Conservation (phyloP, 2,113 vertebrate species). For the Malurus cyaneus region DNA sequence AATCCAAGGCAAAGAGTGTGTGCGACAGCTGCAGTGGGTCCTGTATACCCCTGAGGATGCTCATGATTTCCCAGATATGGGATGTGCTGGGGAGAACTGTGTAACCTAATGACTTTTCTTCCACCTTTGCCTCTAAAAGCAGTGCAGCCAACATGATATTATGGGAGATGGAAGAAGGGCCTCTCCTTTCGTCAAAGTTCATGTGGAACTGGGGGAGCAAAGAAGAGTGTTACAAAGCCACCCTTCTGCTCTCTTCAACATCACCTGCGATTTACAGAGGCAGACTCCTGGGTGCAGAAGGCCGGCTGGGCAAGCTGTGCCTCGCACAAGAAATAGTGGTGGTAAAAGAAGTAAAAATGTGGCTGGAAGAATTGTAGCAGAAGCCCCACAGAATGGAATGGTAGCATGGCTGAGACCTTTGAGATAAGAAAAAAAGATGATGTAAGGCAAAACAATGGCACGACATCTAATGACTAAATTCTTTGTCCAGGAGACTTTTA, state of each 20-base stretch:
- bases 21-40: neutral
- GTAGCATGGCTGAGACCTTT: neutral
- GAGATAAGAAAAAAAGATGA: neutral
- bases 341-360: neutral
- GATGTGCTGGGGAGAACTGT: neutral
- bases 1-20: neutral
- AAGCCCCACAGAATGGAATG: neutral
- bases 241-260: neutral
- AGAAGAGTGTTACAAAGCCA: neutral
- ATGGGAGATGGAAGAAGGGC: neutral
- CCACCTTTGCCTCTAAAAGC: neutral
- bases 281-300: neutral
- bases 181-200: neutral
- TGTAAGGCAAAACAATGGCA: neutral
- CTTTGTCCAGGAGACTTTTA: neutral
- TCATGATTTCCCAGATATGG: neutral
- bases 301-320: neutral
- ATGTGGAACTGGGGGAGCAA: fast-evolving
- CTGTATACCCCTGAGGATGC: neutral
- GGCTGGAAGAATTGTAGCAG: neutral
- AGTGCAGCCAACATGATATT: neutral
- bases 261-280: neutral
- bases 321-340: neutral
- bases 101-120: neutral
- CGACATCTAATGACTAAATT: neutral